Conservation (phyloP, 1,140 invertebrate genomes). For the Amphibalanus amphitrite region DNA sequence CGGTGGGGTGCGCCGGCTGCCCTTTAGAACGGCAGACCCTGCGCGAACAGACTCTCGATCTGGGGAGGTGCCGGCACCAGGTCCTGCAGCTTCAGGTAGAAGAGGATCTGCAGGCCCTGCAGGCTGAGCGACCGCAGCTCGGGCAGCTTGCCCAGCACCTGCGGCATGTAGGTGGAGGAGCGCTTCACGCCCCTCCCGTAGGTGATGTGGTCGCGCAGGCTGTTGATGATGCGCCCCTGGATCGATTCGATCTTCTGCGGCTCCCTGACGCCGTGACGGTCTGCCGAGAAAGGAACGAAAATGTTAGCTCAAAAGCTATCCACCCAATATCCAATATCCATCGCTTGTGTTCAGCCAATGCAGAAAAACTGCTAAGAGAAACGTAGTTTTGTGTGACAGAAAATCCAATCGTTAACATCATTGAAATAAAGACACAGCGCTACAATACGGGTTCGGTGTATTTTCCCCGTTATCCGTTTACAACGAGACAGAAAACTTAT, state of each 20-base stretch:
- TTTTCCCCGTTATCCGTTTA: too few species aligned
- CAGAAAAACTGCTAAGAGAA: too few species aligned
- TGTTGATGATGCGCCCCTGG: slow-evolving; percentile 88
- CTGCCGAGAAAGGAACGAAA: slow-evolving; percentile 48
- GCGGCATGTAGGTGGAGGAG: slow-evolving; percentile 78
- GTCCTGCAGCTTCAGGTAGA: slow-evolving; percentile 83
- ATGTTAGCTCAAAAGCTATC: too few species aligned
- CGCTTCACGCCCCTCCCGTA: slow-evolving; percentile 77
- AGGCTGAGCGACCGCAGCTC: slow-evolving; percentile 78
- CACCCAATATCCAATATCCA: too few species aligned
- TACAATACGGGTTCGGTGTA: too few species aligned
- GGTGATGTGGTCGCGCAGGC: slow-evolving; percentile 81
- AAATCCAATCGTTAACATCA: too few species aligned
- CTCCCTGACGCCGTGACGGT: slow-evolving; percentile 78
- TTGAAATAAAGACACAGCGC: too few species aligned
- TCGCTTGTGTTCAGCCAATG: too few species aligned
- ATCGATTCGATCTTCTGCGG: slow-evolving; percentile 79
- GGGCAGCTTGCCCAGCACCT: slow-evolving; percentile 71
- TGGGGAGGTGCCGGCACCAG: slow-evolving; percentile 74
- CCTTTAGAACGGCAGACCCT: slow-evolving; percentile 71
- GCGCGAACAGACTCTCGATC: slow-evolving; percentile 87
- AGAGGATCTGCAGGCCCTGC: slow-evolving; percentile 82
- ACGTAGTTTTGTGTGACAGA: too few species aligned
- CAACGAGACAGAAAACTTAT: too few species aligned
- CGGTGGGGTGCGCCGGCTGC: neutral